Conservation (phyloP, 2,888 invertebrate genomes). For the Sisyra terminalis region DNA sequence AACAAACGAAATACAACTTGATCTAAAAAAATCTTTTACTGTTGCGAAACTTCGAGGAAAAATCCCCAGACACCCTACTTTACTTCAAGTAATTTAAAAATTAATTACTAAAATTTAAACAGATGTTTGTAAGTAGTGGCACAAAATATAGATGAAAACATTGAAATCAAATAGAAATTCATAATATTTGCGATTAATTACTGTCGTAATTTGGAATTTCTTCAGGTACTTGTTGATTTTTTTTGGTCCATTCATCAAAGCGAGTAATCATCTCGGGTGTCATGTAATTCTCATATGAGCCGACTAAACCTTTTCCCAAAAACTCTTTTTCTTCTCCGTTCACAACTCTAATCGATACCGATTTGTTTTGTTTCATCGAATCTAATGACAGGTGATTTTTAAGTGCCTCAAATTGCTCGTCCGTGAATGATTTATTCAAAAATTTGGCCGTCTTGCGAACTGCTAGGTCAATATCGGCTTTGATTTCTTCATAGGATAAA, state of each 20-base stretch:
- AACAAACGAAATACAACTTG: too few relatives aligned
- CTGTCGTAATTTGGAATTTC: too few relatives aligned
- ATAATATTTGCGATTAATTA: too few relatives aligned
- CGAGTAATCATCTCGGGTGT: slow-evolving; percentile 1
- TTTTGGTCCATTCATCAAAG: not conserved
- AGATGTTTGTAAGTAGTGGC: too few relatives aligned
- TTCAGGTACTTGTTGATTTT: too few relatives aligned
- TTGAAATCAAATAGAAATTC: too few relatives aligned
- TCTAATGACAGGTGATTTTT: not conserved
- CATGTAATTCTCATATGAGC: not conserved
- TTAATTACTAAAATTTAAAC: too few relatives aligned
- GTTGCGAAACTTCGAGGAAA: too few relatives aligned
- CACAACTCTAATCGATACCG: not conserved
- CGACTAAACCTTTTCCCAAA: not conserved
- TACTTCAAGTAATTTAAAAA: too few relatives aligned
- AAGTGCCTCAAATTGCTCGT: not conserved
- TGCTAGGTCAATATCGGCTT: slow-evolving; percentile 19
- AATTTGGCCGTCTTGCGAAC: not conserved
- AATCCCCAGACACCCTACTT: too few relatives aligned
- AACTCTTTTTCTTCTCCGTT: not conserved
- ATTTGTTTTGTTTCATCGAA: not conserved
- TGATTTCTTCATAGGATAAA: slow-evolving; percentile 21
- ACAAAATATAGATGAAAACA: too few relatives aligned
- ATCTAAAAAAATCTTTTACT: too few relatives aligned
- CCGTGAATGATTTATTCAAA: not conserved